A percentile compares a stretch with the other conserved stretches of the same genome.
Evolutionary conservation across 2,113 vertebrate genomes (phyloP).

Genomic region (Odontesthes bonariensis): DNA sequence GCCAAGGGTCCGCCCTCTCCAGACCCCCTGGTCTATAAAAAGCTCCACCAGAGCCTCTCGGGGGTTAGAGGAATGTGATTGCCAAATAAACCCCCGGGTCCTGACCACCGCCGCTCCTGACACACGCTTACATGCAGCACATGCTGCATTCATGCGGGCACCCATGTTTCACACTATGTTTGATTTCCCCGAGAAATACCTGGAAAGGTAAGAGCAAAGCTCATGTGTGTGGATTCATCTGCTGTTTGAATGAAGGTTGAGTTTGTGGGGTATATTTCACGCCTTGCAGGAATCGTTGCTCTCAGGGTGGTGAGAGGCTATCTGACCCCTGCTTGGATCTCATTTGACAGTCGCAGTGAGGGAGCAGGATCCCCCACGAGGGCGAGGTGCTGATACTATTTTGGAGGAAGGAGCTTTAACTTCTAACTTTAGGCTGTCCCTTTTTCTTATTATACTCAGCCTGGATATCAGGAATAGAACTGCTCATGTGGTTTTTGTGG

Average conservation of each 20-base stretch:
- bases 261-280: conserved; percentile 12
- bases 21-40: conserved; percentile 78
- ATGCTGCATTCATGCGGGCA: conserved; percentile 49
- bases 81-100: conserved; percentile 70
- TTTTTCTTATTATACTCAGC: conserved; percentile 72
- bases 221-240: conserved; percentile 9
- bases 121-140: conserved; percentile 67
- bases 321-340: conserved; percentile 68
- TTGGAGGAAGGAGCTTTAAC: conserved; percentile 53
- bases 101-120: conserved; percentile 48
- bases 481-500: conserved; percentile 68
- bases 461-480: conserved; percentile 79
- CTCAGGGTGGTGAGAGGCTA: conserved; percentile 36
- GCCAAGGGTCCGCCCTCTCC: conserved; percentile 57
- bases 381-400: conserved; percentile 62
- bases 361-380: conserved; percentile 51
- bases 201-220: conserved; percentile 87
- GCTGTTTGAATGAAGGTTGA: not conserved
- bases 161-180: conserved; percentile 85
- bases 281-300: conserved; percentile 32
- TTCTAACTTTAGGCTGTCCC: conserved; percentile 69
- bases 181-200: conserved; percentile 90
- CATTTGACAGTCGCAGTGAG: conserved; percentile 71
- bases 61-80: conserved; percentile 81
- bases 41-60: conserved; percentile 62